These are phyloP conservation scores for Drosophila differens DNA, from an alignment of 2,888 invertebrate species.

Conservation along the genomic window DNA sequence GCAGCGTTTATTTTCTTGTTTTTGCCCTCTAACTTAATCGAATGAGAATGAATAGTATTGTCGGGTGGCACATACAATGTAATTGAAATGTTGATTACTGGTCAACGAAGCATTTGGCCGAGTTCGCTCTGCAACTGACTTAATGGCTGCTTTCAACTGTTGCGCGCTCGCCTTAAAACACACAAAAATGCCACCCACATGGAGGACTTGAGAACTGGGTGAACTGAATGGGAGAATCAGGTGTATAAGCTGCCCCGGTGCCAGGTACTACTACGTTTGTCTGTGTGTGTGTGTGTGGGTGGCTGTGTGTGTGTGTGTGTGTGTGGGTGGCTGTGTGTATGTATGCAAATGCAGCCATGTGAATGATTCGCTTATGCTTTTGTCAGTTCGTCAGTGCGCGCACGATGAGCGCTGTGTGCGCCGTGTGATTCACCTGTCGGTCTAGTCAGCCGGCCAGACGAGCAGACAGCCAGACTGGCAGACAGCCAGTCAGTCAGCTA, in stretches of 20 bases:
- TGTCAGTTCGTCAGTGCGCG: conserved; percentile 74
- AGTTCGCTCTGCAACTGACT: conserved; percentile 64
- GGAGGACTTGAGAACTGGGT: conserved; percentile 8
- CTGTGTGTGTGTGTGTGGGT: conserved; percentile 8
- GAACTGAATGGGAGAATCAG: conserved; percentile 1
- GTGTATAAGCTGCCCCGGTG: neutral
- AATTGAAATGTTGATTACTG: conserved; percentile 76
- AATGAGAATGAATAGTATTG: neutral
- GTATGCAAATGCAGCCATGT: conserved; percentile 77
- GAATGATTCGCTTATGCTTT: conserved; percentile 84
- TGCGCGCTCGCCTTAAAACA: conserved; percentile 52
- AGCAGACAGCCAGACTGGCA: neutral
- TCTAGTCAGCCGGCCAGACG: conserved; percentile 5
- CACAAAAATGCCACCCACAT: conserved; percentile 27
- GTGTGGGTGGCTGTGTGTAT: conserved; percentile 33
- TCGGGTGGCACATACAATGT: conserved; percentile 10
- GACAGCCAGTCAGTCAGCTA: neutral
- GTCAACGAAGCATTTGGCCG: conserved; percentile 71
- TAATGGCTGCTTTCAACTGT: conserved; percentile 81
- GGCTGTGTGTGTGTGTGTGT: conserved; percentile 6
- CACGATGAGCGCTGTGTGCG: conserved; percentile 29
- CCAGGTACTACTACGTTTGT: neutral
- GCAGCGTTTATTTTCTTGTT: neutral
- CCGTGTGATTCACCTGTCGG: conserved; percentile 51
- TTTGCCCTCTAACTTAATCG: neutral